These are phyloP conservation scores for Tenthredo mesomela DNA, from an alignment of 2,888 invertebrate species.

Conservation along the genomic window DNA sequence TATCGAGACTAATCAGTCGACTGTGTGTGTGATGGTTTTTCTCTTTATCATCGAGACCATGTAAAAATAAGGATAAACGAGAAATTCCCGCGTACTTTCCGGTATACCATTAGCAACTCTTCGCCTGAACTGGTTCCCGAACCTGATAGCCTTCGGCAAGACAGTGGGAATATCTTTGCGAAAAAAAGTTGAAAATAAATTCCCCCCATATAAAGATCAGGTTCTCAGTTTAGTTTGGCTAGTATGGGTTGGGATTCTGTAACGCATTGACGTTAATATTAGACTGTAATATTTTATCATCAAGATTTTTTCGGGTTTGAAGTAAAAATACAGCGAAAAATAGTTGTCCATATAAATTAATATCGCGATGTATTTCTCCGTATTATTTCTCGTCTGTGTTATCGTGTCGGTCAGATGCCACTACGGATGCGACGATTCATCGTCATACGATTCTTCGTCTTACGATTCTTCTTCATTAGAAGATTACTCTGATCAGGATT, in stretches of 20 bases:
- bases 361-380: not conserved
- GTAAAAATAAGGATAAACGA: not conserved
- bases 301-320: not conserved
- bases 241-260: slow-evolving; percentile 12
- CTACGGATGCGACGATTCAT: slow-evolving; percentile 8
- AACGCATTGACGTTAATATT: slow-evolving; percentile 12
- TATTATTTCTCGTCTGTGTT: not conserved
- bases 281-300: not conserved
- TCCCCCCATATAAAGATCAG: slow-evolving; percentile 24
- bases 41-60: not conserved
- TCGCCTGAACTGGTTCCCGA: slow-evolving; percentile 13
- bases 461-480: not conserved
- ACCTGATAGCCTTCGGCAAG: slow-evolving; percentile 1
- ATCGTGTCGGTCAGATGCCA: not conserved
- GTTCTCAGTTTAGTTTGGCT: not conserved
- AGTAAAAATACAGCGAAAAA: not conserved
- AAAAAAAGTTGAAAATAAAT: slow-evolving; percentile 12
- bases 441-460: not conserved
- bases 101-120: not conserved
- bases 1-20: not conserved
- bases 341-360: not conserved
- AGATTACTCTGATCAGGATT: not conserved
- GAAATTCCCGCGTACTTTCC: not conserved
- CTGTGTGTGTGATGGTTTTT: not conserved
- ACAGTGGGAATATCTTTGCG: slow-evolving; percentile 5